Evolutionary conservation across 2,113 vertebrate genomes (phyloP).

Genomic region (Henicopernis longicauda): DNA sequence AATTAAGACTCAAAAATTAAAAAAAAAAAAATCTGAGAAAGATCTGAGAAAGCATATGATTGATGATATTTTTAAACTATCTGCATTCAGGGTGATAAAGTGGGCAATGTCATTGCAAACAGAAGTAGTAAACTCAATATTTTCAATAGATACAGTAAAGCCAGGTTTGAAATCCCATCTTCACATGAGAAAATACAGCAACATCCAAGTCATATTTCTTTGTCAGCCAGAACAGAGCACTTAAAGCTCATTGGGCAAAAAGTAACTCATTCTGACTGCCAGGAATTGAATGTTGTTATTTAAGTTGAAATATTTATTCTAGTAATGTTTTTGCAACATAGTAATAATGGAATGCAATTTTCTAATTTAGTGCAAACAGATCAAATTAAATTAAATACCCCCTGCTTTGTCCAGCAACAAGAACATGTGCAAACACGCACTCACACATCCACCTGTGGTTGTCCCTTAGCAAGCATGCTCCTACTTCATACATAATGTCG

Average conservation of each 20-base stretch:
- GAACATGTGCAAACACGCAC: not conserved
- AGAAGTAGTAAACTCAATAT: not conserved
- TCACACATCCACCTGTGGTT: rapidly evolving
- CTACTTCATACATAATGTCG: not conserved
- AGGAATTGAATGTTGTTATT: not conserved
- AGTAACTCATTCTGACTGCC: not conserved
- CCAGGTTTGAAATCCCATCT: not conserved
- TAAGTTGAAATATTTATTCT: not conserved
- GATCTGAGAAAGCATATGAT: not conserved
- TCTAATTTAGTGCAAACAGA: not conserved
- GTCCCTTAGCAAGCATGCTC: not conserved
- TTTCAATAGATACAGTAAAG: not conserved
- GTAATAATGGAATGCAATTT: not conserved
- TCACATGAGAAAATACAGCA: not conserved
- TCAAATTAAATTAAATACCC: not conserved
- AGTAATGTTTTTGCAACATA: not conserved
- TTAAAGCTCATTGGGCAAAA: not conserved
- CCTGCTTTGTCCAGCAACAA: not conserved
- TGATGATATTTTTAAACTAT: not conserved
- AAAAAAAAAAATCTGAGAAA: not conserved
- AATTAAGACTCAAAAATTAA: not conserved
- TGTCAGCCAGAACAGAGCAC: not conserved
- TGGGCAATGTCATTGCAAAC: not conserved
- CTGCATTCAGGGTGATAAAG: not conserved
- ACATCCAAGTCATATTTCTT: not conserved